phyloP scores from a whole-genome alignment of 1,140 invertebrate genomes.

The Ceratosolen fusciceps region DNA sequence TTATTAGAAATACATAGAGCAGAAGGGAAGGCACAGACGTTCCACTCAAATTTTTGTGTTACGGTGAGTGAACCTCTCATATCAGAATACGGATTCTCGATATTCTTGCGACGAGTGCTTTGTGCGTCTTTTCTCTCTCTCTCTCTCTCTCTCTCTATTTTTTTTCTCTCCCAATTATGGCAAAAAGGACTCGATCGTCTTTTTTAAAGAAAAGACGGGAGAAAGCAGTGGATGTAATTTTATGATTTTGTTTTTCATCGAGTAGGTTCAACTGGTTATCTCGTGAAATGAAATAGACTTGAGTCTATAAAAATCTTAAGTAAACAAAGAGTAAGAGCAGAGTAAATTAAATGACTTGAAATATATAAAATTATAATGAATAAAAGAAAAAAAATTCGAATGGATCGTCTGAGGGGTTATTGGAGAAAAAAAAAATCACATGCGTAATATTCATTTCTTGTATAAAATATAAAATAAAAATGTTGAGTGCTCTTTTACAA shows the following conservation, averaged over 20 bases:
- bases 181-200: too few species aligned
- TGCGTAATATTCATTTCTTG: conserved; percentile 18
- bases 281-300: background rate
- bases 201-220: background rate
- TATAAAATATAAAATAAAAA: conserved; percentile 10
- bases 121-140: background rate
- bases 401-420: conserved; percentile 39
- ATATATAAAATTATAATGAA: background rate
- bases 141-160: background rate
- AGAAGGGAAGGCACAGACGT: conserved; percentile 29
- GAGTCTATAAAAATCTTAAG: background rate
- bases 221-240: background rate
- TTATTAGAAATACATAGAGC: conserved; percentile 3
- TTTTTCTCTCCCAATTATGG: too few species aligned
- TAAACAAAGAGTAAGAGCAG: background rate
- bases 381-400: conserved; percentile 45
- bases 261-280: conserved; percentile 5
- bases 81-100: background rate
- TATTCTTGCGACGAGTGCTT: background rate
- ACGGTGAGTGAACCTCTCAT: conserved; percentile 8
- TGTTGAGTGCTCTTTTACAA: background rate
- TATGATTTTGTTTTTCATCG: background rate
- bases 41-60: conserved; percentile 51
- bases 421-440: conserved; percentile 16
- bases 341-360: background rate